Evolutionary conservation across 1,140 invertebrate species (phyloP).

Genomic region (Bombus polaris): DNA sequence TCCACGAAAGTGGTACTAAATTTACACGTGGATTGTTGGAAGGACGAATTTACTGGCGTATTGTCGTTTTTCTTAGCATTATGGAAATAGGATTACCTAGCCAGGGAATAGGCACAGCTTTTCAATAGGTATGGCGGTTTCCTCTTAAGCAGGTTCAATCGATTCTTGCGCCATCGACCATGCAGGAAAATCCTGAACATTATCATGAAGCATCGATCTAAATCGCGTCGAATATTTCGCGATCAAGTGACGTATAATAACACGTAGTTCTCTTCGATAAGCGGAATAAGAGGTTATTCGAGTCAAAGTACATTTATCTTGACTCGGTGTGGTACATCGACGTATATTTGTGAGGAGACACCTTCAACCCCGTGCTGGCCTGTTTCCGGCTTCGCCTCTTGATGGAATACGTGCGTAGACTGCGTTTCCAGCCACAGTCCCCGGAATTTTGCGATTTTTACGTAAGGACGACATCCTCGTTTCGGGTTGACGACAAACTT

Average conservation of each 20-base stretch:
- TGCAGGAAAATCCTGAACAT: constrained; percentile 36
- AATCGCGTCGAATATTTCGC: constrained; percentile 58
- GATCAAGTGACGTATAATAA: constrained; percentile 64
- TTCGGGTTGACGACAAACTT: constrained; percentile 33
- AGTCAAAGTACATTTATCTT: constrained; percentile 69
- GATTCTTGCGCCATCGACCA: constrained; percentile 27
- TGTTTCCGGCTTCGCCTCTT: constrained; percentile 59
- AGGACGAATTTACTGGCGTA: neutral
- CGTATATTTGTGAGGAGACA: constrained; percentile 47
- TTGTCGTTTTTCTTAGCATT: constrained; percentile 1
- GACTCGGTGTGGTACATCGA: constrained; percentile 24
- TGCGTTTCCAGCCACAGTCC: constrained; percentile 20
- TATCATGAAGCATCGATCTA: constrained; percentile 61
- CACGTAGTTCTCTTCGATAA: constrained; percentile 32
- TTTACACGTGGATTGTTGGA: neutral
- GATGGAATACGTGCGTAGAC: constrained; percentile 73
- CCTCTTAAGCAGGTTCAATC: constrained; percentile 40
- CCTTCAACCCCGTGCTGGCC: constrained; percentile 22
- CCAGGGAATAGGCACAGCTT: constrained; percentile 1
- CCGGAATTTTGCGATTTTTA: constrained; percentile 50
- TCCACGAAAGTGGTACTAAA: neutral
- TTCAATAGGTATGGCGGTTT: constrained; percentile 44
- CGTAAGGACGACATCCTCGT: constrained; percentile 44
- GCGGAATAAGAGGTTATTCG: constrained; percentile 61
- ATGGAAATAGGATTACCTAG: constrained; percentile 41